Conservation (phyloP, 2,797 vertebrate species). For the Rhynchotus rufescens region DNA sequence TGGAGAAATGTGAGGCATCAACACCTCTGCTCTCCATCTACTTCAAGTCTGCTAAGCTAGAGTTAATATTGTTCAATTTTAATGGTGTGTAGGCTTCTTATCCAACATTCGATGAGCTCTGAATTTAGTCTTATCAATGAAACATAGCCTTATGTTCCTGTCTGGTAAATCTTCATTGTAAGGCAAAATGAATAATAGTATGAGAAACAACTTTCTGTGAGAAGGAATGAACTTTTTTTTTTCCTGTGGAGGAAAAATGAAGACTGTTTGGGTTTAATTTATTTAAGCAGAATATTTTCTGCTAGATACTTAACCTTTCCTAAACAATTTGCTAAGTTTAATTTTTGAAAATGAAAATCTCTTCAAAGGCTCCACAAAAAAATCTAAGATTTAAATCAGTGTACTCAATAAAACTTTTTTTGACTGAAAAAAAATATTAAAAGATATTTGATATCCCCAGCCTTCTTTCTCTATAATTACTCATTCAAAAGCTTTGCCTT, state of each 20-base stretch:
- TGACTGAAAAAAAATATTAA: background rate
- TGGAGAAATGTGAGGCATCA: background rate
- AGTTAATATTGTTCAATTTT: background rate
- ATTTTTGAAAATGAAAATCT: background rate
- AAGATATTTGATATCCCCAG: background rate
- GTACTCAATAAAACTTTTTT: background rate
- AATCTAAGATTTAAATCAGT: background rate
- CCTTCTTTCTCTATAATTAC: background rate
- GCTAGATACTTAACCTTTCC: background rate
- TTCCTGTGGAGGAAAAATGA: background rate
- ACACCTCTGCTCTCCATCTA: background rate
- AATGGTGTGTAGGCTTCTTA: background rate
- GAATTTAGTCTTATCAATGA: background rate
- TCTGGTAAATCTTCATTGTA: background rate
- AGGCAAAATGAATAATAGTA: background rate
- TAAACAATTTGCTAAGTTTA: background rate
- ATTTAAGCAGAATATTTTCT: background rate
- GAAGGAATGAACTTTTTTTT: background rate
- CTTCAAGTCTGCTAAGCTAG: background rate
- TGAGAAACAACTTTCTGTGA: background rate
- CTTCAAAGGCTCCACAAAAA: background rate
- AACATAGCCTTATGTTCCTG: too few species aligned
- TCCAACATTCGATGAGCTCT: background rate
- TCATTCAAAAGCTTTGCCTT: background rate
- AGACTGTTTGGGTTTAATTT: background rate